A percentile compares a stretch with the other conserved stretches of the same genome.
These are phyloP conservation scores for Dicerorhinus sumatrensis DNA, from an alignment of 2,113 vertebrate species.

Conservation along the genomic window DNA sequence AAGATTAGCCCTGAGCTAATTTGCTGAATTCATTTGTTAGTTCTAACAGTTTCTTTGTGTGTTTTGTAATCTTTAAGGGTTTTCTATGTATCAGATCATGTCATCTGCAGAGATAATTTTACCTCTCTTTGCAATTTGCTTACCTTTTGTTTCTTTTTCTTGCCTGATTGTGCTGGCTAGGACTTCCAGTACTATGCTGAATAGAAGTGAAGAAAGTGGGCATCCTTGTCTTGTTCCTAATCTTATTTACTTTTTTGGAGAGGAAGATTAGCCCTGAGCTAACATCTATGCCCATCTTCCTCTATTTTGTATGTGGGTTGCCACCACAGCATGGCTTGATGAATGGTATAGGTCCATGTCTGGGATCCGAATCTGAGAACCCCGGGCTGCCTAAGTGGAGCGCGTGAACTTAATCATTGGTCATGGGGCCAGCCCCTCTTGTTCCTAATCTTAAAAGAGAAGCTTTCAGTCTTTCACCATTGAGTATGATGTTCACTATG, in stretches of 20 bases:
- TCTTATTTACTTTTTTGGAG: too few species aligned
- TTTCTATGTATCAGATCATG: background rate
- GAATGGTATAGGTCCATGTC: too few species aligned
- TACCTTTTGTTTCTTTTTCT: background rate
- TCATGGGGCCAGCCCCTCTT: too few species aligned
- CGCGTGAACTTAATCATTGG: too few species aligned
- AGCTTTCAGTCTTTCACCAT: background rate
- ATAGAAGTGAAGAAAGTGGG: background rate
- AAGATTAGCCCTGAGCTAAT: too few species aligned
- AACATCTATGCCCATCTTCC: too few species aligned
- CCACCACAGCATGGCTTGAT: too few species aligned
- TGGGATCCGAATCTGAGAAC: too few species aligned
- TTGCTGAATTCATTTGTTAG: background rate
- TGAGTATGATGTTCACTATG: background rate
- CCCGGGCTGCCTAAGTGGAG: too few species aligned
- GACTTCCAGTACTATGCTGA: background rate
- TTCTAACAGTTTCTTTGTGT: background rate
- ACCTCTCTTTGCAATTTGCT: background rate
- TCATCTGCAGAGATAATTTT: background rate
- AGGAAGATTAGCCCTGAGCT: too few species aligned
- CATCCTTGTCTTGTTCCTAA: background rate
- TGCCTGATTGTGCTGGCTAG: background rate
- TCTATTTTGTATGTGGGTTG: too few species aligned
- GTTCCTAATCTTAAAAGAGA: background rate
- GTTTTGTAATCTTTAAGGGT: background rate